phyloP scores from a whole-genome alignment of 2,888 invertebrate genomes.

The Sturmia bella region DNA sequence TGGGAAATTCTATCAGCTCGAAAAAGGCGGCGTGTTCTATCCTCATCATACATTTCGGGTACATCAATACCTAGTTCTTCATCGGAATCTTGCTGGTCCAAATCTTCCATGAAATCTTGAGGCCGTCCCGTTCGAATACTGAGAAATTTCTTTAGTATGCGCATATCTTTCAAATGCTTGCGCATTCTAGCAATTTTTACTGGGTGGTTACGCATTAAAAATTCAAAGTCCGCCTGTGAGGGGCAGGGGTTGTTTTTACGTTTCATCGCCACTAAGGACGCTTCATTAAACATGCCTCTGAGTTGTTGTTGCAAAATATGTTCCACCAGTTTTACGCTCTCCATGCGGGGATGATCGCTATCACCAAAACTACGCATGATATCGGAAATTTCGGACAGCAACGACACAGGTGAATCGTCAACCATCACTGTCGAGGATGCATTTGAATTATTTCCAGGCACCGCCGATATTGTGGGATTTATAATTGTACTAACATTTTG shows the following conservation, averaged over 20 bases:
- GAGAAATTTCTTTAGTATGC: conserved; percentile 79
- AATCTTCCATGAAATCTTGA: conserved; percentile 81
- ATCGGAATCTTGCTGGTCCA: conserved; percentile 83
- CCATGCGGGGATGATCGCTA: conserved; percentile 89
- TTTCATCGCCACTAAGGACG: conserved; percentile 86
- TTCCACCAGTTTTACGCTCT: conserved; percentile 92
- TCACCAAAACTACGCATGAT: conserved; percentile 98
- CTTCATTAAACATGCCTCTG: conserved; percentile 88
- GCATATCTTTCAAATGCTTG: conserved; percentile 87
- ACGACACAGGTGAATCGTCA: conserved; percentile 73
- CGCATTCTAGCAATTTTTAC: conserved; percentile 89
- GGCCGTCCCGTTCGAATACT: conserved; percentile 79
- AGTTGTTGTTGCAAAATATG: conserved; percentile 92
- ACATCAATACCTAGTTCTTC: conserved; percentile 83
- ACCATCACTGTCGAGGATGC: neutral
- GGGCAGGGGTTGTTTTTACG: conserved; percentile 85
- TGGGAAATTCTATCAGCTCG: conserved; percentile 85
- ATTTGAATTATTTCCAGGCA: conserved; percentile 16
- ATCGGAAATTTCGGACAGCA: conserved; percentile 86
- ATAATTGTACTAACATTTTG: conserved; percentile 23
- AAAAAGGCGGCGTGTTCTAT: conserved; percentile 81
- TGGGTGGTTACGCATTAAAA: conserved; percentile 91
- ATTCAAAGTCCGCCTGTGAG: conserved; percentile 87
- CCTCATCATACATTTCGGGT: conserved; percentile 81
- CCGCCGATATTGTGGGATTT: conserved; percentile 21